phyloP scores from a whole-genome alignment of 2,888 invertebrate genomes.

The Noctua janthina region DNA sequence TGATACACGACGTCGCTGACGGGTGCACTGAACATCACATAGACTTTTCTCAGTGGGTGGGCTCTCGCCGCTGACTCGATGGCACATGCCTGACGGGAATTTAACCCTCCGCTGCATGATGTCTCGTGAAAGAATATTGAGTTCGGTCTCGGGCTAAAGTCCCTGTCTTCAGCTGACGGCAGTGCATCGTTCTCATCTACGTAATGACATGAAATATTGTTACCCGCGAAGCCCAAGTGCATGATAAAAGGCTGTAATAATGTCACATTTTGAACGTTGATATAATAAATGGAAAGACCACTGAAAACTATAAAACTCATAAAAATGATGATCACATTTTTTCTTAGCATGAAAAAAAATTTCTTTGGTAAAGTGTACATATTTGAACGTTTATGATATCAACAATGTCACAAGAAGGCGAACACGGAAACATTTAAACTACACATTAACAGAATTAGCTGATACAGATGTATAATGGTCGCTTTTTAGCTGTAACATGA shows the following conservation, averaged over 20 bases:
- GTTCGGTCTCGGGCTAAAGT: constrained; percentile 73
- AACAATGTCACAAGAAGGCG: not conserved
- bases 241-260: constrained; percentile 12
- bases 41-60: constrained; percentile 90
- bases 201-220: constrained; percentile 55
- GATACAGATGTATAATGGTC: constrained; percentile 25
- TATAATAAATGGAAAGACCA: constrained; percentile 37
- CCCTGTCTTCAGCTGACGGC: constrained; percentile 64
- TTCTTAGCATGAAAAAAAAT: not conserved
- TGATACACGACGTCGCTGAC: constrained; percentile 35
- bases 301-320: constrained; percentile 32
- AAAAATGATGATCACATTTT: constrained; percentile 20
- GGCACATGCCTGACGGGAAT: constrained; percentile 90
- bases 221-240: constrained; percentile 7
- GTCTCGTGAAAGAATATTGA: constrained; percentile 93
- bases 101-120: constrained; percentile 89
- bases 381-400: not conserved
- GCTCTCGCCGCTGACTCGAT: constrained; percentile 92
- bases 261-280: constrained; percentile 8
- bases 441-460: constrained; percentile 22
- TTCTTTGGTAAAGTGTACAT: not conserved
- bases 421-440: constrained; percentile 23
- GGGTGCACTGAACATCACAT: constrained; percentile 74
- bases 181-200: constrained; percentile 61
- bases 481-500: constrained; percentile 41